Evolutionary conservation across 2,797 vertebrate species (phyloP).

Genomic region (Champsocephalus gunnari): DNA sequence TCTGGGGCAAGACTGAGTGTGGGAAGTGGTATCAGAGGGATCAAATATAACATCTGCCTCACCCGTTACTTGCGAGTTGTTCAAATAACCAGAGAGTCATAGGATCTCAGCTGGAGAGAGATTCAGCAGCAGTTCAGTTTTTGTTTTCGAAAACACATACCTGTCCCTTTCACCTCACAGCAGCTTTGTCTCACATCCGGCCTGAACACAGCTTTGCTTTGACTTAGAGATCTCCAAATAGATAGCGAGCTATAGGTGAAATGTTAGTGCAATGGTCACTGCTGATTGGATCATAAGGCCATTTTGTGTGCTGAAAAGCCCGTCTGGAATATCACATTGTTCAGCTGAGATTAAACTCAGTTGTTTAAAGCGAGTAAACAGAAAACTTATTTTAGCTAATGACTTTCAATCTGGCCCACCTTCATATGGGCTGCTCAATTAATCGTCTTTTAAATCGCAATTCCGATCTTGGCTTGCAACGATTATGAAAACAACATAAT

Average conservation of each 20-base stretch:
- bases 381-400: slow-evolving; percentile 15
- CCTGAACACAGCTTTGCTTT: too few relatives aligned
- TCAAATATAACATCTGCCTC: neutral
- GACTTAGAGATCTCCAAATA: too few relatives aligned
- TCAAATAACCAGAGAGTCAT: neutral
- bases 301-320: neutral
- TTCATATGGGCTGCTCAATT: neutral
- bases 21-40: neutral
- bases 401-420: slow-evolving; percentile 18
- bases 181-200: neutral
- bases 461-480: too few relatives aligned
- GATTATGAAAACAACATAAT: too few relatives aligned
- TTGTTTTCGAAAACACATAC: too few relatives aligned
- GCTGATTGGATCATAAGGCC: neutral
- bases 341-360: neutral
- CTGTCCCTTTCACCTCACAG: neutral
- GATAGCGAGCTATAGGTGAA: neutral
- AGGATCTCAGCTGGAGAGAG: neutral
- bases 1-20: neutral
- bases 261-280: neutral
- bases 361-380: neutral
- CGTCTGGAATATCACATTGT: slow-evolving; percentile 7
- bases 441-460: too few relatives aligned
- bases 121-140: too few relatives aligned
- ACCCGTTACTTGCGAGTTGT: neutral